These are phyloP conservation scores for Rhynchomys soricoides DNA, from an alignment of 2,113 vertebrate genomes.

Conservation along the genomic window DNA sequence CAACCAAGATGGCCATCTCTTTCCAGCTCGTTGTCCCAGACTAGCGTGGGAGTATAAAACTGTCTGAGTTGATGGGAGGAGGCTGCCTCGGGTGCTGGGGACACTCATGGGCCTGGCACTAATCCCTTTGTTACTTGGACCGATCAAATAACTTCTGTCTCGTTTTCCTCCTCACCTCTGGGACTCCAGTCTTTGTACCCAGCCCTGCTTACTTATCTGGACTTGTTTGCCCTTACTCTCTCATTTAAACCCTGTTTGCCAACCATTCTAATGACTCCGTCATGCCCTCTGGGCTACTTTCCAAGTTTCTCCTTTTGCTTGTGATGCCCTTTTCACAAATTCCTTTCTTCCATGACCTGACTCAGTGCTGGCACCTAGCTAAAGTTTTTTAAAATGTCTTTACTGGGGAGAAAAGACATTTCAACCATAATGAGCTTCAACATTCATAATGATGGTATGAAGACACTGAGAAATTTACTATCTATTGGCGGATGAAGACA, in stretches of 20 bases:
- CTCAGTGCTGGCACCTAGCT: neutral
- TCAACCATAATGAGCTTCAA: neutral
- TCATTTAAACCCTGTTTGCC: neutral
- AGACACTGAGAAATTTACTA: neutral
- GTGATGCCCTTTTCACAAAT: neutral
- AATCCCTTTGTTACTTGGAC: neutral
- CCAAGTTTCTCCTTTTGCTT: conserved; percentile 17
- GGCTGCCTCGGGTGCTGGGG: neutral
- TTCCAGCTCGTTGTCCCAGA: neutral
- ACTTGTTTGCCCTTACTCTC: neutral
- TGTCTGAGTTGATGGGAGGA: neutral
- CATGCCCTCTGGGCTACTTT: neutral
- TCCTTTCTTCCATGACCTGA: neutral
- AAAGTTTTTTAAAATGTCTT: conserved; percentile 29
- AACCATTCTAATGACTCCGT: neutral
- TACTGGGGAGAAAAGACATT: neutral
- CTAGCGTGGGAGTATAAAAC: neutral
- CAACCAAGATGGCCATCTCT: neutral
- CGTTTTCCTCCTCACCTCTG: neutral
- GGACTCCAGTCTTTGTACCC: neutral
- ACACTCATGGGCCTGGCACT: neutral
- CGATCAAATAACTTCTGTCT: conserved; percentile 19
- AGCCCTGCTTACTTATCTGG: neutral
- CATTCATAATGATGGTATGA: neutral
- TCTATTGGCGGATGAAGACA: neutral